Evolutionary conservation across 2,113 vertebrate genomes (phyloP).

Genomic region (Tachysurus fulvidraco): DNA sequence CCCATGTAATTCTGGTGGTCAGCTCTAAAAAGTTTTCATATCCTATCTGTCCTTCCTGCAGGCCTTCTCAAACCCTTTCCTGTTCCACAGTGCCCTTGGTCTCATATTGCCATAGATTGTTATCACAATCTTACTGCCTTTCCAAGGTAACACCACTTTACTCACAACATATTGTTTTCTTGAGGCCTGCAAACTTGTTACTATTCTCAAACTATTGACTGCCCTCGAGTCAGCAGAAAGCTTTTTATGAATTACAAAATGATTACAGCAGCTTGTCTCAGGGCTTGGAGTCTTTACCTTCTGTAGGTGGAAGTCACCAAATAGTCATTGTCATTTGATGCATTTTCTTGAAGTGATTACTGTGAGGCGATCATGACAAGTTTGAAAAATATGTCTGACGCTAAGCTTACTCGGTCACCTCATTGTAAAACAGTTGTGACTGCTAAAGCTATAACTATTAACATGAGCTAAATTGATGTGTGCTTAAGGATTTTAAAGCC

Average conservation of each 20-base stretch:
- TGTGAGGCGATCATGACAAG: not conserved
- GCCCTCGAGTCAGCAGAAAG: conserved; percentile 6
- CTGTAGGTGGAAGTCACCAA: not conserved
- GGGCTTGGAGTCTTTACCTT: not conserved
- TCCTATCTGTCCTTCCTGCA: not conserved
- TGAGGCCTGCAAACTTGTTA: not conserved
- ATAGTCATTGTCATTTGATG: not conserved
- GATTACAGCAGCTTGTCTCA: not conserved
- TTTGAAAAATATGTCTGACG: not conserved
- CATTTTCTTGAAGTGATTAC: not conserved
- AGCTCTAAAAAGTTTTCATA: not conserved
- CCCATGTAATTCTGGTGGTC: not conserved
- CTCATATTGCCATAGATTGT: not conserved
- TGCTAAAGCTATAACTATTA: not conserved
- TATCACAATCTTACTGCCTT: not conserved
- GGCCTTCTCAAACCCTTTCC: not conserved
- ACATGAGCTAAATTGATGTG: not conserved
- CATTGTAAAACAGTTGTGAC: not conserved
- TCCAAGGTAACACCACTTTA: not conserved
- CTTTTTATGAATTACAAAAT: not conserved
- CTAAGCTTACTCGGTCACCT: not conserved
- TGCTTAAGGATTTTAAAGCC: not conserved
- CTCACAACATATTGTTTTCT: not conserved
- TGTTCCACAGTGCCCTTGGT: not conserved
- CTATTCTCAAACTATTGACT: not conserved